Conservation (phyloP, 2,113 vertebrate genomes). For the Cavia aperea region DNA sequence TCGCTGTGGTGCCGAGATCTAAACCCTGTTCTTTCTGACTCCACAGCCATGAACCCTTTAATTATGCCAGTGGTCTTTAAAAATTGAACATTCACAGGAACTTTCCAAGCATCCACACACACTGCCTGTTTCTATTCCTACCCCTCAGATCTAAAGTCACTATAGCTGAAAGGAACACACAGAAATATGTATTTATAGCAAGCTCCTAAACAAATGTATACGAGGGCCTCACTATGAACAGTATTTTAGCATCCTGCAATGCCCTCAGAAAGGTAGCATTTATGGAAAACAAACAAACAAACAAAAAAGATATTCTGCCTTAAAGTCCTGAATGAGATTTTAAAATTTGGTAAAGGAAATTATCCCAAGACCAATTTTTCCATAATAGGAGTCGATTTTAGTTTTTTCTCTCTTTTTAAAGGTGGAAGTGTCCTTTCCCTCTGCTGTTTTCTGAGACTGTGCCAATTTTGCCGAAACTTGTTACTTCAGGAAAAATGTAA, state of each 20-base stretch:
- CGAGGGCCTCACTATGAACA: not conserved
- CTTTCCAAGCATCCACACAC: too few relatives aligned
- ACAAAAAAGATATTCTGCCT: not conserved
- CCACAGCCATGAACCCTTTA: not conserved
- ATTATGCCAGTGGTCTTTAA: not conserved
- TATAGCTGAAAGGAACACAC: not conserved
- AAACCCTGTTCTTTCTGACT: not conserved
- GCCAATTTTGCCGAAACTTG: not conserved
- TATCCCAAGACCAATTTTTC: conserved; percentile 17
- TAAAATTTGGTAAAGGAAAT: not conserved
- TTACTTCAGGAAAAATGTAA: conserved; percentile 13
- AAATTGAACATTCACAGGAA: not conserved
- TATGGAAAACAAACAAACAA: not conserved
- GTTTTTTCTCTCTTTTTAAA: not conserved
- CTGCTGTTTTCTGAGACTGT: not conserved
- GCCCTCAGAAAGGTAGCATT: not conserved
- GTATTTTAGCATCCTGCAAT: not conserved
- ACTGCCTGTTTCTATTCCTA: not conserved
- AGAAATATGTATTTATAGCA: not conserved
- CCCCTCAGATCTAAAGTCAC: not conserved
- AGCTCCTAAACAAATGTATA: not conserved
- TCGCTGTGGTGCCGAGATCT: not conserved
- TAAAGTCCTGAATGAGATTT: not conserved
- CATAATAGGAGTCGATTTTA: conserved; percentile 1
- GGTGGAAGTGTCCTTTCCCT: not conserved